A percentile compares a stretch with the other conserved stretches of the same genome.
phyloP scores from a whole-genome alignment of 2,888 invertebrate genomes.

The Ophion slaviceki region DNA sequence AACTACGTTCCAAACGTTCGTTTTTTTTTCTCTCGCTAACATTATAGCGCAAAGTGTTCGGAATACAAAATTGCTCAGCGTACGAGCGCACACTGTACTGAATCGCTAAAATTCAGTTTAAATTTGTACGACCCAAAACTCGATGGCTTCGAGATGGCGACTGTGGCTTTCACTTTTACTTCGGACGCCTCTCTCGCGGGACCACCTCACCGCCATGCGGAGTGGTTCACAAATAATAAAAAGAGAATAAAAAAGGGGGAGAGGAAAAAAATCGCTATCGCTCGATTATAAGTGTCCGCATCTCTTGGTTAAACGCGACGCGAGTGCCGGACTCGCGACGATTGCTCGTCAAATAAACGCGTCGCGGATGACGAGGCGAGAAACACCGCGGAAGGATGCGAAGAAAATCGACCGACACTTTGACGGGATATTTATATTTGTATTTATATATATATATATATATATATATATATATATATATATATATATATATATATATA shows the following conservation, averaged over 20 bases:
- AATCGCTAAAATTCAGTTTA: slow-evolving; percentile 48
- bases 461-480: neutral
- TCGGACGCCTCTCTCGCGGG: slow-evolving; percentile 27
- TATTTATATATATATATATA: neutral
- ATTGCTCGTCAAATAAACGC: neutral
- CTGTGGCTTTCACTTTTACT: slow-evolving; percentile 61
- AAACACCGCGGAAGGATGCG: neutral
- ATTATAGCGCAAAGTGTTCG: neutral
- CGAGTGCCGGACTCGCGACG: neutral
- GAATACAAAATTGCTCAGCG: neutral
- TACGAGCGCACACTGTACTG: neutral
- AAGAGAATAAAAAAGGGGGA: neutral
- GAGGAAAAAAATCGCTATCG: slow-evolving; percentile 37
- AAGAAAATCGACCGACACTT: neutral
- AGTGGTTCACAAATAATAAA: slow-evolving; percentile 11
- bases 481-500: no score
- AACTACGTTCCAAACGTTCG: neutral
- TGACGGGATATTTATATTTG: neutral
- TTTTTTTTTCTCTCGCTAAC: neutral
- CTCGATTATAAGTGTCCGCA: neutral
- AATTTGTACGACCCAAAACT: slow-evolving; percentile 56
- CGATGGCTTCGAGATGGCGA: slow-evolving; percentile 28
- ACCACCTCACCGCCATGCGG: slow-evolving; percentile 11
- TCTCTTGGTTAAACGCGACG: neutral
- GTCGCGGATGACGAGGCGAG: neutral